Percentiles rank a stretch among this genome's conserved stretches.
phyloP scores from a whole-genome alignment of 2,113 vertebrate genomes.

The Loxodonta africana region DNA sequence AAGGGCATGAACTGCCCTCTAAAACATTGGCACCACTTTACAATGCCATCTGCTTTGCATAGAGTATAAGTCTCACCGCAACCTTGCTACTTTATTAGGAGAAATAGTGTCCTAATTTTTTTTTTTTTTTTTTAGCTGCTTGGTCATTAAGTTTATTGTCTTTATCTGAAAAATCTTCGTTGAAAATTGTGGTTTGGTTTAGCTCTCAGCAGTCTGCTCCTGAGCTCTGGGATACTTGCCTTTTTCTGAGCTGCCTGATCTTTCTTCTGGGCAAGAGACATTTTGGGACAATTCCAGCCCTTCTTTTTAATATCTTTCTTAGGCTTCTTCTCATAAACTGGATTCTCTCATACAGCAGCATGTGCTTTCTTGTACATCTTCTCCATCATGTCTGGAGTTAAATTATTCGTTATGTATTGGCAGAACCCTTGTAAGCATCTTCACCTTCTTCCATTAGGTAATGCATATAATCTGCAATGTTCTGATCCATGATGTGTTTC shows the following conservation, averaged over 20 bases:
- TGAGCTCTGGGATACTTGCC: too few species aligned
- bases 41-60: neutral
- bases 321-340: neutral
- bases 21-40: neutral
- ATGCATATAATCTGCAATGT: slow-evolving; percentile 82
- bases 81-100: slow-evolving; percentile 5
- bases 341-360: neutral
- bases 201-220: too few species aligned
- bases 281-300: too few species aligned
- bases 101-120: neutral
- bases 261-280: too few species aligned
- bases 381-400: slow-evolving; percentile 86
- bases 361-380: neutral
- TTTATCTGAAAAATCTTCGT: too few species aligned
- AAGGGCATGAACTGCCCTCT: neutral
- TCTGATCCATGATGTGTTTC: too few species aligned
- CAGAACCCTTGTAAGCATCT: slow-evolving; percentile 93
- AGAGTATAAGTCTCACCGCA: neutral
- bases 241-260: too few species aligned
- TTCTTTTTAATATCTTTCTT: too few species aligned
- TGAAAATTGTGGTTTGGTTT: too few species aligned
- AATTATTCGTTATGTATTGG: slow-evolving; percentile 92
- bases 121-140: neutral
- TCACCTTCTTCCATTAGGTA: slow-evolving; percentile 96
- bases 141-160: too few species aligned